Conservation (phyloP, 2,797 vertebrate species). For the Nothura maculosa region DNA sequence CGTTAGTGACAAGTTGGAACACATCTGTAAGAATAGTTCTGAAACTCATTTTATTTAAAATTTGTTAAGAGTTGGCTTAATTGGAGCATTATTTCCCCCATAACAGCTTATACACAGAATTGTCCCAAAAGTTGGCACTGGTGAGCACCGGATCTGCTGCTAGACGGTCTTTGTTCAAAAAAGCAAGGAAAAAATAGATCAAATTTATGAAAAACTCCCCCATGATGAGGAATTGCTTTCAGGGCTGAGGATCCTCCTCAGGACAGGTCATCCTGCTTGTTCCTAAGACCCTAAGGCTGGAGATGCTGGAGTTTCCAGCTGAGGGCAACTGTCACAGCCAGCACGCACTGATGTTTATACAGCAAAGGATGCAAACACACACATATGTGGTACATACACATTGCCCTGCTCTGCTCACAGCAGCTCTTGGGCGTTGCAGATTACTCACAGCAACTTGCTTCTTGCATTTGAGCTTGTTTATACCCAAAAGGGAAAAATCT, state of each 20-base stretch:
- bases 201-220: background rate
- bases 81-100: background rate
- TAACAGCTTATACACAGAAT: background rate
- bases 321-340: background rate
- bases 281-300: background rate
- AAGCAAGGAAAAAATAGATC: background rate
- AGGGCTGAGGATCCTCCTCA: background rate
- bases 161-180: background rate
- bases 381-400: fast-evolving
- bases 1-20: conserved; percentile 4
- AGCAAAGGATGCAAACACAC: fast-evolving
- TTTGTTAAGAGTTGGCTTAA: background rate
- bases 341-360: background rate
- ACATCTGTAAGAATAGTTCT: conserved; percentile 33
- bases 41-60: conserved; percentile 37
- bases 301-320: background rate
- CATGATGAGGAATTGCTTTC: background rate
- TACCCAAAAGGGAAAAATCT: conserved; percentile 80
- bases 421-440: conserved; percentile 27
- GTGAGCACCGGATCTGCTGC: background rate
- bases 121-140: background rate
- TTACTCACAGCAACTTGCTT: conserved; percentile 80
- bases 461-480: conserved; percentile 83
- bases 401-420: conserved; percentile 9
- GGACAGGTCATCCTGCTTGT: background rate